Percentiles rank a stretch among this genome's conserved stretches.
Evolutionary conservation across 2,888 invertebrate genomes (phyloP).

Genomic region (Idaea biselata): DNA sequence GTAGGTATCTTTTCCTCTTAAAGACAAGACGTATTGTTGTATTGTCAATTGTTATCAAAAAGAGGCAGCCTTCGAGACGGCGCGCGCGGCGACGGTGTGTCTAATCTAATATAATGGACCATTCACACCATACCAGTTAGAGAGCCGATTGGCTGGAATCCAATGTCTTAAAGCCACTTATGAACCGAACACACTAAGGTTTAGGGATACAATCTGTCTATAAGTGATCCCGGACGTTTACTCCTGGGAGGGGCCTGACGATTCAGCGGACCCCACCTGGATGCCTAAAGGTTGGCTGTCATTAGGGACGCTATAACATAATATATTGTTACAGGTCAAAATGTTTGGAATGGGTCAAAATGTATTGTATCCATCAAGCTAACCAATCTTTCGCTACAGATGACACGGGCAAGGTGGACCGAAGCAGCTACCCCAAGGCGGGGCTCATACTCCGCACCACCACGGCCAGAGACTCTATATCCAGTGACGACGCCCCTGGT

Average conservation of each 20-base stretch:
- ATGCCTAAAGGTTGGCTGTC: too few relatives aligned
- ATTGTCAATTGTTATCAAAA: background rate
- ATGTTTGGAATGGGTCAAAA: too few relatives aligned
- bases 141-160: too few relatives aligned
- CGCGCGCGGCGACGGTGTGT: background rate
- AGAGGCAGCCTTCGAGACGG: background rate
- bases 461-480: conserved; percentile 78
- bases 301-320: too few relatives aligned
- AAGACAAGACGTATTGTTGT: background rate
- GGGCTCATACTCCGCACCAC: conserved; percentile 86
- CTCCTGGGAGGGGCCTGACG: too few relatives aligned
- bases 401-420: conserved; percentile 78
- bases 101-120: background rate
- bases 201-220: too few relatives aligned
- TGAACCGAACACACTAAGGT: too few relatives aligned
- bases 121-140: background rate
- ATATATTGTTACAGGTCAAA: too few relatives aligned
- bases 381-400: conserved; percentile 48
- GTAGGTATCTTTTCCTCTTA: background rate
- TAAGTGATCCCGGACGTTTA: too few relatives aligned
- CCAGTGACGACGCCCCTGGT: conserved; percentile 68
- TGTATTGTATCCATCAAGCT: background rate
- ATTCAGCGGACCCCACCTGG: too few relatives aligned
- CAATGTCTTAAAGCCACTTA: too few relatives aligned
- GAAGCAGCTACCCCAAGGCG: conserved; percentile 85